phyloP scores from a whole-genome alignment of 2,113 vertebrate species.

The Myrmecophaga tridactyla region DNA sequence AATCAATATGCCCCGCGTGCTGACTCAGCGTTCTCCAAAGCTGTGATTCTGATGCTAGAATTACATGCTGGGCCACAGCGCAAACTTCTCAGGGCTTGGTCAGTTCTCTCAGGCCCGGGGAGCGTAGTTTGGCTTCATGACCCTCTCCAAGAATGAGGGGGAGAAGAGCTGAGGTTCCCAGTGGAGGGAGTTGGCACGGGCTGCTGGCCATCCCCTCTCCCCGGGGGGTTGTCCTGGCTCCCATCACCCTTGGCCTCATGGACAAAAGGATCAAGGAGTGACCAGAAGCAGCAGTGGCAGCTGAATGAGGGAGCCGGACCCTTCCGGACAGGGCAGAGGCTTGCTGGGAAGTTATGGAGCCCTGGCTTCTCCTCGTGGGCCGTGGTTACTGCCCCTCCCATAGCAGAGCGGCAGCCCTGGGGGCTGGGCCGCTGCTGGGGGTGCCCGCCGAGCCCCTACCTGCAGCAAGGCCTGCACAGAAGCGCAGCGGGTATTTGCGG shows the following conservation, averaged over 20 bases:
- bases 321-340: neutral
- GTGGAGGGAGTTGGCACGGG: neutral
- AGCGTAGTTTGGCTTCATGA: neutral
- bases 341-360: neutral
- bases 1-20: fast-evolving
- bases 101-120: neutral
- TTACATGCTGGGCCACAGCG: neutral
- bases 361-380: no score
- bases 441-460: no score
- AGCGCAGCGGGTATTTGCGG: no score
- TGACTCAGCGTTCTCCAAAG: fast-evolving
- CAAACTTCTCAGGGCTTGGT: neutral
- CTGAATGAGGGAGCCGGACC: neutral
- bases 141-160: neutral
- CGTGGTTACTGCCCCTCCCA: no score
- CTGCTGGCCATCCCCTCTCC: neutral
- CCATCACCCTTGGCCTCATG: neutral
- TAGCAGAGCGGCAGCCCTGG: no score
- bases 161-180: neutral
- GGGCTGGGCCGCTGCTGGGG: no score
- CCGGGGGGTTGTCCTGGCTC: neutral
- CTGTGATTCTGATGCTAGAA: neutral
- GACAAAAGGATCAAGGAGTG: neutral
- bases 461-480: no score
- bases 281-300: neutral